These are phyloP conservation scores for Carcinoscorpius rotundicauda DNA, from an alignment of 1,140 invertebrate genomes.

Conservation along the genomic window DNA sequence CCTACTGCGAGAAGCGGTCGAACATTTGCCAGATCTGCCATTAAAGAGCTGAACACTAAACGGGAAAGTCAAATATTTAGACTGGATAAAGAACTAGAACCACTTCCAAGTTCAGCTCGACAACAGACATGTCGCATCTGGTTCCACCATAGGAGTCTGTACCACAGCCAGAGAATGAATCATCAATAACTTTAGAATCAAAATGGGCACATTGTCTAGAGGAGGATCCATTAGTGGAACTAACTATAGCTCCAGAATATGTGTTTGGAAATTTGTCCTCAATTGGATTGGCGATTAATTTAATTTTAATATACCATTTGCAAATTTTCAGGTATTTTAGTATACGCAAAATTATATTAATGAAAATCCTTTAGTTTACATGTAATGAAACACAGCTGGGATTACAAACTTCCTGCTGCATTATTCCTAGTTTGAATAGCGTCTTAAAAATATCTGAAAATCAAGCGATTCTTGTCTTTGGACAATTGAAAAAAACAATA, in stretches of 20 bases:
- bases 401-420: too few relatives aligned
- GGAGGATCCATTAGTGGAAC: background rate
- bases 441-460: too few relatives aligned
- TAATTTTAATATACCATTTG: too few relatives aligned
- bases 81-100: background rate
- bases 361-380: too few relatives aligned
- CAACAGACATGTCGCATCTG: constrained; percentile 1
- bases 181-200: too few relatives aligned
- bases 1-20: constrained; percentile 8
- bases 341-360: too few relatives aligned
- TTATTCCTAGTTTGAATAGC: too few relatives aligned
- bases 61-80: too few relatives aligned
- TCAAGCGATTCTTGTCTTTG: too few relatives aligned
- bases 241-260: background rate
- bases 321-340: too few relatives aligned
- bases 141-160: background rate
- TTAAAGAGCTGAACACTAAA: background rate
- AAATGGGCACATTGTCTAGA: background rate
- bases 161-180: background rate
- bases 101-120: background rate
- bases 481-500: too few relatives aligned
- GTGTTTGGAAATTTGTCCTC: constrained; percentile 3
- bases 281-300: background rate
- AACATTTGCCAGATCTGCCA: constrained; percentile 1
- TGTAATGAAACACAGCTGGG: too few relatives aligned